A percentile compares a stretch with the other conserved stretches of the same genome.
Conservation (phyloP, 2,797 vertebrate species). For the Psittacula derbiana region DNA sequence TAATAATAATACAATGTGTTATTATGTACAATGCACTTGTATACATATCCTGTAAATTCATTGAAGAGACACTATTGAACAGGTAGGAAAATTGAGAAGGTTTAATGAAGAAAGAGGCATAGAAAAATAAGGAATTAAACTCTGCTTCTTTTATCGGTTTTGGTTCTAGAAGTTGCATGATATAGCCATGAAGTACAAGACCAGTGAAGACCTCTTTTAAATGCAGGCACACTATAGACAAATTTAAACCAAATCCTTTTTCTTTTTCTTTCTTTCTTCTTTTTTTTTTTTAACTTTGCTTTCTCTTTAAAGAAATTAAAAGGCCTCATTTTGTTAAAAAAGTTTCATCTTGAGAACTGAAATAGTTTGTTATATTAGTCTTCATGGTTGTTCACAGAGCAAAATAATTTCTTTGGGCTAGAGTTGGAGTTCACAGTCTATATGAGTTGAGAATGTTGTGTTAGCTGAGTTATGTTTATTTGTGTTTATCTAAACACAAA, state of each 20-base stretch:
- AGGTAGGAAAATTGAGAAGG: neutral
- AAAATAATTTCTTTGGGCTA: neutral
- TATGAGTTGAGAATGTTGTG: neutral
- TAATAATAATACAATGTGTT: neutral
- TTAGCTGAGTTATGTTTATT: neutral
- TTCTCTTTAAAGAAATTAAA: neutral
- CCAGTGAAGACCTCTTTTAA: neutral
- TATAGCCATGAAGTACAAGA: neutral
- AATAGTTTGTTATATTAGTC: neutral
- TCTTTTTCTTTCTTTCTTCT: neutral
- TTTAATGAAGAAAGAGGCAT: neutral
- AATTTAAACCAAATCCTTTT: neutral
- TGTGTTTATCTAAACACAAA: neutral
- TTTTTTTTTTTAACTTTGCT: neutral
- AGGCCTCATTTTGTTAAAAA: neutral
- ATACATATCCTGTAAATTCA: neutral
- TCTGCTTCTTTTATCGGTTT: neutral
- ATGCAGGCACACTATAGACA: rapidly evolving
- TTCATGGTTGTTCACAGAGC: neutral
- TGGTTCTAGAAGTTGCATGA: neutral
- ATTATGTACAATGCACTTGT: too few species aligned
- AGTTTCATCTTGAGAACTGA: neutral
- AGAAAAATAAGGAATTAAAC: neutral
- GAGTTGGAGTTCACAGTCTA: neutral
- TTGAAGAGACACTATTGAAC: rapidly evolving